These are phyloP conservation scores for Thyatira batis DNA, from an alignment of 2,888 invertebrate genomes.

Conservation along the genomic window DNA sequence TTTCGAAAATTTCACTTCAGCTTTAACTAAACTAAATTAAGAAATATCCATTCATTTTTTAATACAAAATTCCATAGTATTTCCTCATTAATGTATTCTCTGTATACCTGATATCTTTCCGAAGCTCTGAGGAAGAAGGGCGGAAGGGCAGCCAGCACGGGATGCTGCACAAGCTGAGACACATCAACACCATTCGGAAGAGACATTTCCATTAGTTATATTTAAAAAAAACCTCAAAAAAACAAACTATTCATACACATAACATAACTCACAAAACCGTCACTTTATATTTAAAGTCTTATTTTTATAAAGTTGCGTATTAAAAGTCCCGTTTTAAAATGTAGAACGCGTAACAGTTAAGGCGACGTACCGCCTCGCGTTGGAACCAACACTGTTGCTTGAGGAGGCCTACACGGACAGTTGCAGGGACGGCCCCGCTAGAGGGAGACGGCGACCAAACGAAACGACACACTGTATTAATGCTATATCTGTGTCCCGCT, in stretches of 20 bases:
- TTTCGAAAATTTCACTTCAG: no score
- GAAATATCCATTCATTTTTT: no score
- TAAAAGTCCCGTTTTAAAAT: conserved; percentile 15
- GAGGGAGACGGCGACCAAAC: conserved; percentile 58
- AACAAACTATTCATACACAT: background rate
- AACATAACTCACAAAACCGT: background rate
- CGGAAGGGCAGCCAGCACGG: conserved; percentile 90
- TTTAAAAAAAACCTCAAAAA: conserved; percentile 4
- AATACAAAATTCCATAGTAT: no score
- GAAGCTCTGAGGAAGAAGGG: conserved; percentile 94
- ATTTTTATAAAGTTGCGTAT: background rate
- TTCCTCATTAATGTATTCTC: background rate
- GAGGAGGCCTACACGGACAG: conserved; percentile 49
- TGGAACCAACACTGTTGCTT: conserved; percentile 76
- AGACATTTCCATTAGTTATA: conserved; percentile 86
- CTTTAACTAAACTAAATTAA: no score
- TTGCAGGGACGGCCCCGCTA: conserved; percentile 46
- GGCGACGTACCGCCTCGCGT: conserved; percentile 57
- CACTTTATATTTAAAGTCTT: no score
- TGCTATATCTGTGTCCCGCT: conserved; percentile 59
- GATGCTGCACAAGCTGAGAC: conserved; percentile 92
- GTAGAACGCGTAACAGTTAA: conserved; percentile 42
- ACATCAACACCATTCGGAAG: conserved; percentile 93
- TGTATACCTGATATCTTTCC: conserved; percentile 91
- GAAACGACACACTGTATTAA: conserved; percentile 76